Evolutionary conservation across 2,888 invertebrate genomes (phyloP).

Genomic region (Sialis lutaria): DNA sequence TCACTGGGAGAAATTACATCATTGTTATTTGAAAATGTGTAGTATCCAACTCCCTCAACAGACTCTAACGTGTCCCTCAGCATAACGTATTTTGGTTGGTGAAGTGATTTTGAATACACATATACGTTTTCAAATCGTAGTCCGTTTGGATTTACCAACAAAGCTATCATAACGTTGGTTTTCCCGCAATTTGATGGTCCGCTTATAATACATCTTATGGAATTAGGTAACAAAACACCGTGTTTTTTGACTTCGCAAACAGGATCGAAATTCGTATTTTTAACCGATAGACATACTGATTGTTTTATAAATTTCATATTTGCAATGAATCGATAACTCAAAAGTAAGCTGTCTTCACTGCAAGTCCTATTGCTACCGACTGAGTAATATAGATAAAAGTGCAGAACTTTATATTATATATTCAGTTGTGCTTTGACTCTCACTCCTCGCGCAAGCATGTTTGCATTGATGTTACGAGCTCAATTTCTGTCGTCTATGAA

Average conservation of each 20-base stretch:
- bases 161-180: conserved; percentile 18
- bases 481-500: too few species aligned
- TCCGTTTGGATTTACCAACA: conserved; percentile 17
- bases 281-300: neutral
- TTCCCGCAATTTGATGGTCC: conserved; percentile 20
- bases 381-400: too few species aligned
- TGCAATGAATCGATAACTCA: too few species aligned
- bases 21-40: conserved; percentile 5
- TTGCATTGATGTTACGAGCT: too few species aligned
- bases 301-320: neutral
- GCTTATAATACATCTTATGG: conserved; percentile 6
- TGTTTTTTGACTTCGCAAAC: conserved; percentile 3
- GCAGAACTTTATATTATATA: too few species aligned
- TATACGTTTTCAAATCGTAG: conserved; percentile 20
- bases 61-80: conserved; percentile 10
- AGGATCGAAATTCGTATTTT: neutral
- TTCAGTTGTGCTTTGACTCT: too few species aligned
- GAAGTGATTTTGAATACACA: conserved; percentile 16
- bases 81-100: conserved; percentile 16
- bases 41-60: conserved; percentile 12
- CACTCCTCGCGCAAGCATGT: too few species aligned
- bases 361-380: too few species aligned
- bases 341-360: too few species aligned
- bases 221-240: conserved; percentile 5
- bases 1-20: conserved; percentile 9